A percentile compares a stretch with the other conserved stretches of the same genome.
Conservation (phyloP, 1,140 invertebrate genomes). For the Trichoplusia ni region DNA sequence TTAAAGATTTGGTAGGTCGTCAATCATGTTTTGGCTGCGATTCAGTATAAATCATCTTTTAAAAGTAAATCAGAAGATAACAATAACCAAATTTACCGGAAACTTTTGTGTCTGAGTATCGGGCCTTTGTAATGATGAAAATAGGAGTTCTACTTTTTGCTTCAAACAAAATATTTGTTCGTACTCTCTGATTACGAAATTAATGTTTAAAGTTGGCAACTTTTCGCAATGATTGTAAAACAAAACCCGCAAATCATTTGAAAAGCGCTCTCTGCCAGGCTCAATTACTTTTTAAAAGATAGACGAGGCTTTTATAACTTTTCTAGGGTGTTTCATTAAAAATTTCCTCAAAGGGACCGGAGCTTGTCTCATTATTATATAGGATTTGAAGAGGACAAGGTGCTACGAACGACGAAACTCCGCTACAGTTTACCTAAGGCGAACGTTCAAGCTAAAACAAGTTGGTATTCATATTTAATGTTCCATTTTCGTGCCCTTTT, state of each 20-base stretch:
- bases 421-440: constrained; percentile 50
- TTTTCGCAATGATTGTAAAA: constrained; percentile 48
- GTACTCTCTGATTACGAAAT: constrained; percentile 31
- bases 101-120: not conserved
- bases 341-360: constrained; percentile 61
- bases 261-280: constrained; percentile 42
- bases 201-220: constrained; percentile 31
- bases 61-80: not conserved
- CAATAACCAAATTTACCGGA: not conserved
- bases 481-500: constrained; percentile 20
- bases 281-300: constrained; percentile 72
- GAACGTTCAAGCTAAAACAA: constrained; percentile 42
- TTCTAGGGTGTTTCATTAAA: constrained; percentile 71
- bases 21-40: not conserved
- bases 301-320: constrained; percentile 61
- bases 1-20: too few relatives aligned
- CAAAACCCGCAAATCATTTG: constrained; percentile 42
- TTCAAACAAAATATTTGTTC: constrained; percentile 28
- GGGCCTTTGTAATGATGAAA: constrained; percentile 23
- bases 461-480: constrained; percentile 32
- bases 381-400: constrained; percentile 61
- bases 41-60: not conserved
- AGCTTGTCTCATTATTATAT: constrained; percentile 70
- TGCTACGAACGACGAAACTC: constrained; percentile 54
- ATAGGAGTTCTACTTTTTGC: constrained; percentile 18